These are phyloP conservation scores for Oncorhynchus clarkii DNA, from an alignment of 2,113 vertebrate genomes.

Conservation along the genomic window DNA sequence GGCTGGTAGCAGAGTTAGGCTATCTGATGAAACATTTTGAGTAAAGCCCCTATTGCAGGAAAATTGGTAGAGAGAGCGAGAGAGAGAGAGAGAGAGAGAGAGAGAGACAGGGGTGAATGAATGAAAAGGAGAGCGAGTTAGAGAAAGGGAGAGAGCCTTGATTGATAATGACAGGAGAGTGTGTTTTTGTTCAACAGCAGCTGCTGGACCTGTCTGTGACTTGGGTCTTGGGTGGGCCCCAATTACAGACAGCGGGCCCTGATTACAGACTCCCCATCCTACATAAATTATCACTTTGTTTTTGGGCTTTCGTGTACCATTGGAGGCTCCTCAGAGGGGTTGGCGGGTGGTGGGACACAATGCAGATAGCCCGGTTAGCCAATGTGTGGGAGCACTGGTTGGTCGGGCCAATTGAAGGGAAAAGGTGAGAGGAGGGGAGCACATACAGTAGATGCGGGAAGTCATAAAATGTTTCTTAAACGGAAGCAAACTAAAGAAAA, in stretches of 20 bases:
- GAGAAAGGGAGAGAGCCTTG: constrained; percentile 25
- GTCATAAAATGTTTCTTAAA: too few relatives aligned
- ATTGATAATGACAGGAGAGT: constrained; percentile 51
- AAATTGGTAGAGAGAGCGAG: constrained; percentile 22
- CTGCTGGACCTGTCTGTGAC: constrained; percentile 40
- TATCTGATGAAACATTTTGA: not conserved
- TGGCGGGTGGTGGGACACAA: too few relatives aligned
- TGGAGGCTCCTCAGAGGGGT: too few relatives aligned
- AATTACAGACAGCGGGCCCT: constrained; percentile 23
- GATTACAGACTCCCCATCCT: constrained; percentile 45
- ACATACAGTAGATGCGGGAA: too few relatives aligned
- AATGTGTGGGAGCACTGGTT: too few relatives aligned
- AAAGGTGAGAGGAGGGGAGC: too few relatives aligned
- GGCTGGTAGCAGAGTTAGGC: too few relatives aligned
- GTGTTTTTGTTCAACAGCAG: constrained; percentile 26
- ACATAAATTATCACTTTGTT: constrained; percentile 24
- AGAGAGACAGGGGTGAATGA: not conserved
- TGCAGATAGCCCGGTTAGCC: too few relatives aligned
- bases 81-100: constrained; percentile 37
- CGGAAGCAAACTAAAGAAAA: too few relatives aligned
- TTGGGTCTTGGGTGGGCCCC: constrained; percentile 41
- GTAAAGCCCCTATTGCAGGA: not conserved
- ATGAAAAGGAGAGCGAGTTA: constrained; percentile 20
- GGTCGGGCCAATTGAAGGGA: too few relatives aligned
- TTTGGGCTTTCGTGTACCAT: not conserved